Base-by-base conservation (phyloP, 1,140 invertebrate genomes). In the Tyrophagus putrescentiae region DNA sequence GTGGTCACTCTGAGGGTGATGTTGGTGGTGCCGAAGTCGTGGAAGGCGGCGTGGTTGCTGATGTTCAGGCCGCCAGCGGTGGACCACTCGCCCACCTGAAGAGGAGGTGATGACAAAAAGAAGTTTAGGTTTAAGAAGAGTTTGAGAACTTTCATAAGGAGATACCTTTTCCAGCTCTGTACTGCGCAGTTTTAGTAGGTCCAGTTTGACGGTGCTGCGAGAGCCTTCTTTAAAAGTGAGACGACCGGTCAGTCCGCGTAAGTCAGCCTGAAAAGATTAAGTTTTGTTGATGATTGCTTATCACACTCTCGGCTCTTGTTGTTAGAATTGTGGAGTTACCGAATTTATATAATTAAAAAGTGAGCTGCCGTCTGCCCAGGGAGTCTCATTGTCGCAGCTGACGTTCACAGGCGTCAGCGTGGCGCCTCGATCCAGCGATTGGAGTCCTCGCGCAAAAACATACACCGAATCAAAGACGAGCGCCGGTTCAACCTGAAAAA, bases 331-430 rank as follows among this genome's bases (percentile, higher is more conserved):
- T 48, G 23, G 53, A 75, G 74, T 75, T 74, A 93, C 89, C 64
- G 84, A 78, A 75, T 87, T 91, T 67, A 95, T 85, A 69, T 91
- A 91, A 71, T 94, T 92, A 69, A 88, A 82, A 0, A 95, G 76
- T 11, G 80, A 82, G 45, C 82, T 78, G n/a, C 90, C 90, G 65
- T 90, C 84, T 61, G 79, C 75, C 86, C 89, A 91, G 0, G 84
- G 82, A 57, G 79, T 75, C 67, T 91, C 86, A 16, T 79, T 77
- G 44, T 87, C 85, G 67, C 87, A 91, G 1, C 85, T 87, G 16
- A 86, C 76, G 73, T 90, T 90, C 21, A 77, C 78, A 3, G 82
- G 78, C 28, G 78, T 39, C 31, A 67, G 21, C 11, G 62, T 53
- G 5, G 78, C 67, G 80, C 80, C 80, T 68, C 76, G 74, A 67